Base-by-base conservation (phyloP, 2,113 vertebrate genomes). In the Microcebus murinus region DNA sequence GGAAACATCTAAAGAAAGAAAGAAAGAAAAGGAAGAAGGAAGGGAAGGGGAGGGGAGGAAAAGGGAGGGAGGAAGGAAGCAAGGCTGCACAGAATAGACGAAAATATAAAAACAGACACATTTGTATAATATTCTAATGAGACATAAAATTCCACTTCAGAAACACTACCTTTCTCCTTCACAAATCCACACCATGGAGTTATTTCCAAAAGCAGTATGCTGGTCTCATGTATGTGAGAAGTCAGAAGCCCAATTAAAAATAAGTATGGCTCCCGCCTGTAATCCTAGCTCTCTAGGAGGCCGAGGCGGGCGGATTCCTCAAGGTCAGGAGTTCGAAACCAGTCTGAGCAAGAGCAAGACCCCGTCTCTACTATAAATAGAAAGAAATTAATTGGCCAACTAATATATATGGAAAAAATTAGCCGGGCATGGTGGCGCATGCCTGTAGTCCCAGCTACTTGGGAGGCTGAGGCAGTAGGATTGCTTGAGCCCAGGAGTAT, bases 41-140 rank as follows among this genome's bases (percentile, higher is more conserved):
- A 21, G 68, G n/a, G 39, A 39, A 29, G 20, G 2, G 68, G 7
- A 61, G 10, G 61, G 55, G 27, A 27, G 31, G 20, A 20, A 8
- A 7, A 57, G 17, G 25, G 23, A 59, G 20, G 34, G 21, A 39
- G 67, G 20, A n/a, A 10, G 45, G 13, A 76, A 92, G 85, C 7
- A 10, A 80, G 13, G 14, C 61, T 70, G 74, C 71, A 81, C 27
- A 82, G 76, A 95, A 79, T 12, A 87, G 45, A 91, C 67, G 0
- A 87, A 42, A 50, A 23, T 1, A 0, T 4, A 92, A 87, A 87
- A 95, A 84, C 8, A 42, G 23, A 76, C 0, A 55, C 1, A 23
- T 68, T 95, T 85, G 79, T 96, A 25, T 21, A 79, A 2, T 76
- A 90, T 74, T 97, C 89, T 86, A 82, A 65, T 45, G 90, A 73